phyloP scores from a whole-genome alignment of 2,888 invertebrate genomes.

The Spilosoma lubricipeda region DNA sequence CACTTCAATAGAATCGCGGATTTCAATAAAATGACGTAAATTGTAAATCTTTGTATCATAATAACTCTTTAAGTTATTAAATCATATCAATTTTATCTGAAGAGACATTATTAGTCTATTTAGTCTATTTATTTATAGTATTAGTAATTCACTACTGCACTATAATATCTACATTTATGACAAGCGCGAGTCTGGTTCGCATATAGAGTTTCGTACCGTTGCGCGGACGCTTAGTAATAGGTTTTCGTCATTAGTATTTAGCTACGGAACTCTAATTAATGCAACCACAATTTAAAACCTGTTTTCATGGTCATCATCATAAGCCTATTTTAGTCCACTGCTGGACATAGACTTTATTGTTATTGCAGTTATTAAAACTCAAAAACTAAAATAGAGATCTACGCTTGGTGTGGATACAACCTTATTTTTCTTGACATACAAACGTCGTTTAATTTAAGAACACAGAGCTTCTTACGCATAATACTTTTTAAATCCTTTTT shows the following conservation, averaged over 20 bases:
- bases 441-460: slow-evolving; percentile 6
- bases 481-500: background rate
- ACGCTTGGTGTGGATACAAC: background rate
- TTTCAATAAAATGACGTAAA: background rate
- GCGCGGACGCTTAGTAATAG: background rate
- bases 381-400: no score
- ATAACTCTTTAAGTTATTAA: no score
- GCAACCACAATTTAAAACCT: background rate
- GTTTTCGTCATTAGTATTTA: background rate
- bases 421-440: background rate
- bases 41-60: no score
- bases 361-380: no score
- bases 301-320: background rate
- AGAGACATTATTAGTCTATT: no score
- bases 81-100: no score
- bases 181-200: no score
- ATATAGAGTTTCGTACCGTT: background rate
- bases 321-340: no score
- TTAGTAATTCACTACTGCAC: no score
- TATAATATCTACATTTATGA: no score
- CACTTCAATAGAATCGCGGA: background rate
- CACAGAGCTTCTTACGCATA: background rate
- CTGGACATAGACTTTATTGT: no score
- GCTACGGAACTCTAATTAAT: background rate
- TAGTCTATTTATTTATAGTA: no score